phyloP scores from a whole-genome alignment of 2,797 vertebrate species.

The Sebastes hopkinsi region DNA sequence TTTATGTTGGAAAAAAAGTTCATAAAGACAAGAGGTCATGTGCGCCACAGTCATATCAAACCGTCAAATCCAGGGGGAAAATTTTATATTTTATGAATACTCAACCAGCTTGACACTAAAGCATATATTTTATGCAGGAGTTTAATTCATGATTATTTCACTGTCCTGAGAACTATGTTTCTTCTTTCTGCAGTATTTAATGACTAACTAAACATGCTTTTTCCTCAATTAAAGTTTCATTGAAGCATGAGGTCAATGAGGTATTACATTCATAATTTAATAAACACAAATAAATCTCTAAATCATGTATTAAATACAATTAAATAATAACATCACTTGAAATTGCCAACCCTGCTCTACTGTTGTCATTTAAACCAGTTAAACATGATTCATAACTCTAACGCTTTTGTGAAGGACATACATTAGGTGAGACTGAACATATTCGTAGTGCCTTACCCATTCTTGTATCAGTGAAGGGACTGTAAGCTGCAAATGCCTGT shows the following conservation, averaged over 20 bases:
- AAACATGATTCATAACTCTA: neutral
- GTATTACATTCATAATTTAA: neutral
- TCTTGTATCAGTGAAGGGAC: neutral
- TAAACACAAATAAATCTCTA: neutral
- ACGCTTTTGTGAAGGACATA: neutral
- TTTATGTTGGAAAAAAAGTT: neutral
- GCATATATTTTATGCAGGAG: neutral
- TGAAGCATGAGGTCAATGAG: neutral
- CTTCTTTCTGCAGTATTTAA: neutral
- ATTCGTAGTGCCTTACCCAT: neutral
- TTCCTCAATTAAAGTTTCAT: neutral
- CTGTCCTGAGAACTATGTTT: too few relatives aligned
- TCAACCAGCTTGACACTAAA: neutral
- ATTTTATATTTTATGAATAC: neutral
- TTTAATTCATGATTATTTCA: slow-evolving; percentile 1
- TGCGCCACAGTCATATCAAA: neutral
- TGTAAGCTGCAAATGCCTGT: neutral
- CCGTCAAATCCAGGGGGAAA: neutral
- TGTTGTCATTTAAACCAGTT: neutral
- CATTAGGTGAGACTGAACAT: neutral
- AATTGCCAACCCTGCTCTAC: neutral
- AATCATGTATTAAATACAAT: neutral
- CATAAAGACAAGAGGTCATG: neutral
- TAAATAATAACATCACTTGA: neutral
- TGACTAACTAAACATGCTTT: neutral